Base-by-base conservation (phyloP, 2,113 vertebrate species). In the Proterorhinus semilunaris region DNA sequence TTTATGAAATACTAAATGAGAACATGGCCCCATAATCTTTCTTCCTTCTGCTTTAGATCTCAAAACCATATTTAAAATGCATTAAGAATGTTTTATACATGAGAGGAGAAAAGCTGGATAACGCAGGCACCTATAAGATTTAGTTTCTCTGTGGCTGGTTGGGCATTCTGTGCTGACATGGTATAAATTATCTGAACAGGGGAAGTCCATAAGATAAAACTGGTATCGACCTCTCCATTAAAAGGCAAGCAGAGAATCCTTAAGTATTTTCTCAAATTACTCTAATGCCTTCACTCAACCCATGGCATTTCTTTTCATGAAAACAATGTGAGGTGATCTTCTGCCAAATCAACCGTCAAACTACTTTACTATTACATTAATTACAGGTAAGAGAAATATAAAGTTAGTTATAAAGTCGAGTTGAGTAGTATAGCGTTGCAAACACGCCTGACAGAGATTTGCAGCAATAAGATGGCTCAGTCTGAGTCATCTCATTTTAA, bases 401-500 rank as follows among this genome's bases (percentile, higher is more conserved):
- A 36, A 36, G 27, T 36, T 36, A 36, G 27, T 36, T 36, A 36
- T 36, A 4, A 36, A 36, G 27, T 3, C 0, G 27, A 36, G 27
- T 3, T 5, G 2, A 3, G 27, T 36, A 36, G 27, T 36, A 36
- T 36, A 36, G 27, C 4, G 27, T 5, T 36, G 27, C 27, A 36
- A 36, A 36, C 27, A 36, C 4, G 27, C 27, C 27, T 36, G 3
- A 36, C 27, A 36, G 27, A 36, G 27, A 36, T 36, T 36, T 36
- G 27, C 27, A 36, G 27, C 27, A 36, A 36, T 36, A 36, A 36
- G 27, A 36, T 36, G 27, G 27, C 27, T 59, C 75, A 71, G 78
- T 72, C 78, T 90, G 85, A 89, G 63, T 90, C 86, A 87, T 85
- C 82, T 85, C 72, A 75, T 87, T 88, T 86, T 87, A 85, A 88